These are phyloP conservation scores for Papilio glaucus DNA, from an alignment of 1,140 invertebrate species.

Conservation along the genomic window DNA sequence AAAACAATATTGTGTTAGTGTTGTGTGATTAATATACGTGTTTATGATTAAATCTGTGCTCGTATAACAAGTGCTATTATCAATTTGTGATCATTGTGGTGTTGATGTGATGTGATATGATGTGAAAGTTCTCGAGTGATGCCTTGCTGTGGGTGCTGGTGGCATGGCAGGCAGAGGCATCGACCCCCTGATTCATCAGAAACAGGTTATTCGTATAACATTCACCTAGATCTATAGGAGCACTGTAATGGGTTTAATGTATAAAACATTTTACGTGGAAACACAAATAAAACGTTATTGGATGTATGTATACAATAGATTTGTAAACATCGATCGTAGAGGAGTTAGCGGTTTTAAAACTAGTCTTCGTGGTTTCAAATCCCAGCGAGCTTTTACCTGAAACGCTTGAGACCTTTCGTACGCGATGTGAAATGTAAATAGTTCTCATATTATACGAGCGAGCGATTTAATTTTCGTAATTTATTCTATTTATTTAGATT, in stretches of 20 bases:
- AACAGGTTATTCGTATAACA: slow-evolving; percentile 56
- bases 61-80: background rate
- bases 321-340: background rate
- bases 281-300: no score
- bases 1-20: slow-evolving; percentile 13
- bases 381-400: background rate
- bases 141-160: slow-evolving; percentile 80
- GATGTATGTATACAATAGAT: no score
- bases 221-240: background rate
- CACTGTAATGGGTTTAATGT: background rate
- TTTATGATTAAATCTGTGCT: background rate
- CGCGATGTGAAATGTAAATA: background rate
- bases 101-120: slow-evolving; percentile 34
- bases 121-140: slow-evolving; percentile 52
- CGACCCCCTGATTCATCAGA: slow-evolving; percentile 66
- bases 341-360: background rate
- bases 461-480: no score
- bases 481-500: no score
- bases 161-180: slow-evolving; percentile 78
- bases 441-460: no score
- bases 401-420: background rate
- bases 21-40: background rate
- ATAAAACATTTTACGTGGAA: background rate
- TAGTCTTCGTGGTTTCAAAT: background rate
- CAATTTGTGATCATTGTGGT: background rate